Percentiles rank a stretch among this genome's conserved stretches.
phyloP scores from a whole-genome alignment of 2,888 invertebrate species.

The Mylabris sibirica region DNA sequence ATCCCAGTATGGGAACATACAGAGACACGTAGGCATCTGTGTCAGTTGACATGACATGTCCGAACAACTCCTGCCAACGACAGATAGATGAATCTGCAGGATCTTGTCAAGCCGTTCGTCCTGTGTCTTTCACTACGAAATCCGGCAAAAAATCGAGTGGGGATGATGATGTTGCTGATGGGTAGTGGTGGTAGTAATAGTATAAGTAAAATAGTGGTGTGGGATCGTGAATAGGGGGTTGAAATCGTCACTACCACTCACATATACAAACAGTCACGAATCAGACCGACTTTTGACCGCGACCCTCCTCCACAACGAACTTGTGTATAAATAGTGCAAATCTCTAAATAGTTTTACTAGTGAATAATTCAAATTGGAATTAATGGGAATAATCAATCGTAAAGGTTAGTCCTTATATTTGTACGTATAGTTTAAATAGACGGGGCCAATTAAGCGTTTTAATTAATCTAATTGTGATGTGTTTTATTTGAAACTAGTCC shows the following conservation, averaged over 20 bases:
- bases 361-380: background rate
- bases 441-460: background rate
- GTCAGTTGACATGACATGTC: conserved; percentile 39
- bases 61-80: conserved; percentile 45
- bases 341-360: conserved; percentile 17
- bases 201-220: conserved; percentile 17
- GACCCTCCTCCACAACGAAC: too few relatives aligned
- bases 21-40: conserved; percentile 27
- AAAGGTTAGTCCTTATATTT: background rate
- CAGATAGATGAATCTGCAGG: conserved; percentile 50
- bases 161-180: background rate
- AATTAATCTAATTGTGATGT: background rate
- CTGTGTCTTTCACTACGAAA: conserved; percentile 28
- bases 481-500: background rate
- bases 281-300: conserved; percentile 49
- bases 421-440: background rate
- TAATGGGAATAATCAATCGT: background rate
- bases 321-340: conserved; percentile 51
- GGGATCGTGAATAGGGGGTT: conserved; percentile 41
- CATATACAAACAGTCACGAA: conserved; percentile 27
- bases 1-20: background rate
- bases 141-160: background rate
- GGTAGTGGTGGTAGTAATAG: background rate
- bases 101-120: conserved; percentile 39
- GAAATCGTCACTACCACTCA: conserved; percentile 50